Base-by-base conservation (phyloP, 2,797 vertebrate genomes). In the Pantherophis vulpinus region DNA sequence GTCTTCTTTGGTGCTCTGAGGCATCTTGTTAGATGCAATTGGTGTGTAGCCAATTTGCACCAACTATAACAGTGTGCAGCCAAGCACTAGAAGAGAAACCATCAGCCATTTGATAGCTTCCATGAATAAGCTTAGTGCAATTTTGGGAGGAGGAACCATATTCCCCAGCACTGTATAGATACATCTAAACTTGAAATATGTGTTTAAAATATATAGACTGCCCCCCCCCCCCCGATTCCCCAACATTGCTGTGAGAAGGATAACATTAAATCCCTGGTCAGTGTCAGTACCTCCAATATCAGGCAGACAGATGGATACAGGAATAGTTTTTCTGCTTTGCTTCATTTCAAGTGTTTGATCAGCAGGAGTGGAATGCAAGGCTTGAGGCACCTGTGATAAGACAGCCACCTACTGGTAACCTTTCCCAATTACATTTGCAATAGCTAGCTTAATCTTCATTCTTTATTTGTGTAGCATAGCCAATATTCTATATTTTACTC, bases 361-460 rank as follows among this genome's bases (percentile, higher is more conserved):
- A 94, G 93, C 0, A 0, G 0, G 0, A 86, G 32, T 55, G 47
- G 59, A 95, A 59, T 0, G 0, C 3, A 29, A 96, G 92, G 1
- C 86, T 1, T 3, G 37, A 70, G 61, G 86, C 51, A 58, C 66
- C 54, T 93, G 59, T 0, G 47, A n/a, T 60, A 0, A 0, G 2
- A 92, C 88, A 95, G 93, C 92, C 92, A 94, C 70, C 93, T 95
- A 63, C 86, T 95, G 94, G 93, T 2, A 5, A 88, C 59, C 42
- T 87, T 2, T 66, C n/a, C 25, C 18, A 58, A 91, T 3, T 70
- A n/a, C 90, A 60, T 12, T 3, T 70, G 66, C 37, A 27, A 88
- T 0, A 11, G 11, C 51, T 60, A 89, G 47, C 51, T 86, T 32
- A 42, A 51, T 2, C 10, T 91, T 94, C 60, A 59, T 92, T 0